Evolutionary conservation across 1,140 invertebrate species (phyloP), one percentile per base, ranked within the genome.

Genomic region (Bombus vancouverensis): DNA sequence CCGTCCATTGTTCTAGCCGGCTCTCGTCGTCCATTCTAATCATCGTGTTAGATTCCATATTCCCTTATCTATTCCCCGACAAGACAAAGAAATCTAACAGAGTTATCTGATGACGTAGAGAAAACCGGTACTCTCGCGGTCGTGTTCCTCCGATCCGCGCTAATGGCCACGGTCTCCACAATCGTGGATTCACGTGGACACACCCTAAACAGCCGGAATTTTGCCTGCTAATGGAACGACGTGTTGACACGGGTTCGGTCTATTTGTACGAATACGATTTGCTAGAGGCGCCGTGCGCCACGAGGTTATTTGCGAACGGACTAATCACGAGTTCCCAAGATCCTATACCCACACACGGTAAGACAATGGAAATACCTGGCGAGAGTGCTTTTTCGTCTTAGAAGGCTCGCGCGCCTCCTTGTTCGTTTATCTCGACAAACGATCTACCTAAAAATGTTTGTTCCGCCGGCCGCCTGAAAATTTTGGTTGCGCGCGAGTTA

Each of bases 141-240:
- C 84, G 81, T 87, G 75, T 68, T 83, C 57, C 87, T 81, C 62
- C 68, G 72, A 76, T 81, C 59, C 65, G 42, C 68, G 84, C 81
- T 91, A 91, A 91, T 91, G 89, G 89, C 70, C 39, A 9, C 25
- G 22, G 1, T 39, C 25, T 12, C 34, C 28, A 34, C 10, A n/a
- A 34, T 66, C 15, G 2, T 18, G 34, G 42, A 65, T 76, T 70
- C 81, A 44, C 44, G 18, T 44, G 68, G 72, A 34, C 80, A 62
- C 70, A 72, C 32, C n/a, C 59, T 84, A 84, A 88, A 88, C 73
- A 68, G 59, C 42, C 18, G 65, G 65, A 85, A 90, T 85, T 74
- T 81, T 68, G 28, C 59, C 22, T 68, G 84, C 89, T 91, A 90
- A 91, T 91, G 87, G 90, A 87, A 82, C 87, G 74, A 73, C 74